phyloP scores from a whole-genome alignment of 2,888 invertebrate species.

The Sipunculus nudus region DNA sequence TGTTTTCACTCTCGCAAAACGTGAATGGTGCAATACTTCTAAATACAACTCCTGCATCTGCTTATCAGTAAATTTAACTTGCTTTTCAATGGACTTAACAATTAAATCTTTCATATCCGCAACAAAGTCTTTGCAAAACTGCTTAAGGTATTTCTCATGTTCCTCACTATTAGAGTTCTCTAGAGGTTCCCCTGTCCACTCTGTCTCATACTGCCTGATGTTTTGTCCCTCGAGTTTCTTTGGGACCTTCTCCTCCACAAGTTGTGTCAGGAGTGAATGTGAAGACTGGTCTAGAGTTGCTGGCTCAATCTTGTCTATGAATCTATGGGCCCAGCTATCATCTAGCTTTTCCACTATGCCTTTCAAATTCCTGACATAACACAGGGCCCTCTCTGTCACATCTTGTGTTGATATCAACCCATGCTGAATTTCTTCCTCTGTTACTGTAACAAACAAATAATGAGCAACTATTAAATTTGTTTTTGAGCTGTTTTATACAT shows the following conservation, averaged over 20 bases:
- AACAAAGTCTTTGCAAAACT: conserved; percentile 30
- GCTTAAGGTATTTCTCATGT: conserved; percentile 23
- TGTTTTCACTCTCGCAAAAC: conserved; percentile 25
- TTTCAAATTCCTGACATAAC: conserved; percentile 17
- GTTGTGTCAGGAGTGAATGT: conserved; percentile 2
- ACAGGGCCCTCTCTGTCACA: conserved; percentile 7
- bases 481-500: too few relatives aligned
- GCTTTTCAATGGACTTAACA: too few relatives aligned
- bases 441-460: conserved; percentile 20
- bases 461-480: background rate
- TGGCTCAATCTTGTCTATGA: conserved; percentile 19
- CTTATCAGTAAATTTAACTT: too few relatives aligned
- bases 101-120: conserved; percentile 22
- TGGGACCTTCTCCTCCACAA: conserved; percentile 16
- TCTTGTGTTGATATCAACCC: conserved; percentile 15
- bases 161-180: conserved; percentile 26
- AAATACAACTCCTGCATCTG: conserved; percentile 14
- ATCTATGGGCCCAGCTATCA: background rate
- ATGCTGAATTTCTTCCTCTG: conserved; percentile 28
- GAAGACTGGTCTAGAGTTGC: too few relatives aligned
- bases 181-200: conserved; percentile 19
- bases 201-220: conserved; percentile 13
- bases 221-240: background rate
- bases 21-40: conserved; percentile 36
- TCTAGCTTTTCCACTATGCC: background rate